These are phyloP conservation scores for Ypsolopha sequella DNA, from an alignment of 2,888 invertebrate genomes.

Conservation along the genomic window DNA sequence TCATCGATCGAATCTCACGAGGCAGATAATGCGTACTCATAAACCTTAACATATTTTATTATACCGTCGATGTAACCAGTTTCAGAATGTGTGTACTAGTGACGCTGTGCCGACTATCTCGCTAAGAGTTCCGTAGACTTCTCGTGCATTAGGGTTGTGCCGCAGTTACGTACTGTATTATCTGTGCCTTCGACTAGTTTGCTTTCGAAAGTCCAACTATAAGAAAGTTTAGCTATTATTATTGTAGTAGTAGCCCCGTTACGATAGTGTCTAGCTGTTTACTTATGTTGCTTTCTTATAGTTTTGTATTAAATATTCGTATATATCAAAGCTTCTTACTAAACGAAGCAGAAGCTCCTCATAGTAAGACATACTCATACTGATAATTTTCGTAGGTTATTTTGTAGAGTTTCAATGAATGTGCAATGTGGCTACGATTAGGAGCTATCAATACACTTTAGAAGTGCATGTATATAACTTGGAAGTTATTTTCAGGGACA, in stretches of 20 bases:
- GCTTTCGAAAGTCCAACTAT: conserved; percentile 40
- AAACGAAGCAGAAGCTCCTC: conserved; percentile 7
- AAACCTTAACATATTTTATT: background rate
- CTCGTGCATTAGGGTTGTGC: conserved; percentile 35
- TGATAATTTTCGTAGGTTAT: conserved; percentile 30
- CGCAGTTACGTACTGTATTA: conserved; percentile 40
- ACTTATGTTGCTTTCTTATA: too few species aligned
- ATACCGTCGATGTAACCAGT: background rate
- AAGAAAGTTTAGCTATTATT: conserved; percentile 26
- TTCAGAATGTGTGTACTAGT: too few species aligned
- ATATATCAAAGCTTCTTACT: too few species aligned
- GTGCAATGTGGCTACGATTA: conserved; percentile 47
- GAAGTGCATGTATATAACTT: conserved; percentile 54
- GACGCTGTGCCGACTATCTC: too few species aligned
- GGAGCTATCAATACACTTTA: conserved; percentile 29
- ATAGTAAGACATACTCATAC: conserved; percentile 36
- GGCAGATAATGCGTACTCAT: background rate
- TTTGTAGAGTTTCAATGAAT: conserved; percentile 26
- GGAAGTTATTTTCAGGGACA: conserved; percentile 20
- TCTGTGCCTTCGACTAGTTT: conserved; percentile 54
- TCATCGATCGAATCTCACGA: too few species aligned
- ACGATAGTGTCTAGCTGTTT: too few species aligned
- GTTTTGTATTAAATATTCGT: too few species aligned
- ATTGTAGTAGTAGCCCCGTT: conserved; percentile 18
- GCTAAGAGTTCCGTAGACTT: conserved; percentile 16